Conservation (phyloP, 2,888 invertebrate genomes). For the Ptilodon capucinus region DNA sequence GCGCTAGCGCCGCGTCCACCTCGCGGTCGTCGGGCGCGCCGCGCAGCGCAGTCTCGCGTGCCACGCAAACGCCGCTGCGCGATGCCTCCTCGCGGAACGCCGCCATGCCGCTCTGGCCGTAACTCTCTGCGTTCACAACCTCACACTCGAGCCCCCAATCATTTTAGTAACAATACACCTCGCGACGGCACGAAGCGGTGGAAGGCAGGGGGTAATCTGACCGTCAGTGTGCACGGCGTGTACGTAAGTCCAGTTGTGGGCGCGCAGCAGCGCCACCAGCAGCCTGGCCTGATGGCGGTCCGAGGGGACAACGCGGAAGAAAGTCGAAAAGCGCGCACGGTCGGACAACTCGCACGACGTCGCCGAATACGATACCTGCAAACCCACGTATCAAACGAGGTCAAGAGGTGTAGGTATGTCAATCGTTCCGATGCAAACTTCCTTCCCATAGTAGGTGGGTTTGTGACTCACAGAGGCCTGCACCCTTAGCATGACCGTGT, state of each 20-base stretch:
- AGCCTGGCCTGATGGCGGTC: conserved; percentile 90
- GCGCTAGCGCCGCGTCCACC: conserved; percentile 73
- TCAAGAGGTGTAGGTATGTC: too few species aligned
- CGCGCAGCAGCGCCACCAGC: conserved; percentile 85
- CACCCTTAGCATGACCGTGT: too few species aligned
- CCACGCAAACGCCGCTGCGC: conserved; percentile 86
- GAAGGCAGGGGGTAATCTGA: conserved; percentile 4
- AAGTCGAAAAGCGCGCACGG: conserved; percentile 88
- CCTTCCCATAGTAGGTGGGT: too few species aligned
- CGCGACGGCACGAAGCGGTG: too few species aligned
- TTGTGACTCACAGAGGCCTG: too few species aligned
- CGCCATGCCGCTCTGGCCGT: conserved; percentile 89
- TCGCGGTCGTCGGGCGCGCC: conserved; percentile 37
- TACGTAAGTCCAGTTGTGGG: conserved; percentile 90
- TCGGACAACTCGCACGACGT: conserved; percentile 89
- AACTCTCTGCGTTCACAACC: conserved; percentile 88
- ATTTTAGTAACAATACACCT: too few species aligned
- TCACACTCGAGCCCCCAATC: too few species aligned
- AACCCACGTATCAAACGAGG: too few species aligned
- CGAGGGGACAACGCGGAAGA: conserved; percentile 89
- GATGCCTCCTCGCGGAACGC: conserved; percentile 88
- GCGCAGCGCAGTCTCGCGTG: conserved; percentile 73
- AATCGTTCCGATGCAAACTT: too few species aligned
- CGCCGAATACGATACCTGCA: conserved; percentile 87
- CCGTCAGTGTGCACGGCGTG: conserved; percentile 88